These are phyloP conservation scores for Andricus quercusramuli DNA, from an alignment of 2,888 invertebrate genomes.

Conservation along the genomic window DNA sequence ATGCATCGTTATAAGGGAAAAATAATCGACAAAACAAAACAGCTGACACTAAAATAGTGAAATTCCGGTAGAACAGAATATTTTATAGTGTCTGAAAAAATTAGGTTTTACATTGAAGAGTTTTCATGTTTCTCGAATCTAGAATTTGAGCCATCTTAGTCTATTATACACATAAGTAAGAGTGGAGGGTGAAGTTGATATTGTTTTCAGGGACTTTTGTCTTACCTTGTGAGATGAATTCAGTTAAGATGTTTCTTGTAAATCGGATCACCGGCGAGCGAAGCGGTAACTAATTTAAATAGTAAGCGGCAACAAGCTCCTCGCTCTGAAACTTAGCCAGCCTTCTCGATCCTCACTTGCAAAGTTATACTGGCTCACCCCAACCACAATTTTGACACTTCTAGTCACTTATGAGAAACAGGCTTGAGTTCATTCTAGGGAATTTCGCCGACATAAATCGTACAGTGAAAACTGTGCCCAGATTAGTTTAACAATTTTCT, in stretches of 20 bases:
- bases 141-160: neutral
- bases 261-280: constrained; percentile 58
- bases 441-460: constrained; percentile 34
- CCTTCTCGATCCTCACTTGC: constrained; percentile 44
- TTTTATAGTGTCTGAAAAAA: too few relatives aligned
- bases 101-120: too few relatives aligned
- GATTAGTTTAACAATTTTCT: neutral
- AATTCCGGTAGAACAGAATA: too few relatives aligned
- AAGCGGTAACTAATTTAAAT: constrained; percentile 57
- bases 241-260: constrained; percentile 52
- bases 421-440: constrained; percentile 34
- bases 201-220: constrained; percentile 42
- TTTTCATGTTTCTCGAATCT: neutral
- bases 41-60: too few relatives aligned
- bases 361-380: constrained; percentile 42
- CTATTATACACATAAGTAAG: neutral
- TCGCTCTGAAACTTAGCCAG: constrained; percentile 48
- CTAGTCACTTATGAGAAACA: constrained; percentile 45
- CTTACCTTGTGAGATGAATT: constrained; percentile 39
- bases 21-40: too few relatives aligned
- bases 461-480: neutral
- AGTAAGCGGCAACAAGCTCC: constrained; percentile 51
- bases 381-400: constrained; percentile 44
- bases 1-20: too few relatives aligned
- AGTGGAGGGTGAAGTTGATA: neutral